These are phyloP conservation scores for Vanessa tameamea DNA, from an alignment of 1,140 invertebrate genomes.

Conservation along the genomic window DNA sequence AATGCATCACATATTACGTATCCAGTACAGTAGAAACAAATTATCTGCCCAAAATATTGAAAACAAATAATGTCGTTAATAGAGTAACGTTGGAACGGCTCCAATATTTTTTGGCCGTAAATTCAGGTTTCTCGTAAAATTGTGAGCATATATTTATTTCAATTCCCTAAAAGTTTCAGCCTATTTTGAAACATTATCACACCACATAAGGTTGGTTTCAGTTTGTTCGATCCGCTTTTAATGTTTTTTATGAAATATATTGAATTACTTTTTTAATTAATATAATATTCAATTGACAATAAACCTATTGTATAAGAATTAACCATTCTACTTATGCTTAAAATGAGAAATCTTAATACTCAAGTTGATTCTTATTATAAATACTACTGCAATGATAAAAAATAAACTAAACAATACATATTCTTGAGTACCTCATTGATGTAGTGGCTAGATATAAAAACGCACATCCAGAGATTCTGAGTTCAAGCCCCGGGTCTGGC, in stretches of 20 bases:
- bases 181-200: conserved; percentile 8
- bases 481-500: too few relatives aligned
- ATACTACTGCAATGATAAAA: too few relatives aligned
- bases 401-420: too few relatives aligned
- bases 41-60: conserved; percentile 1
- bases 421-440: too few relatives aligned
- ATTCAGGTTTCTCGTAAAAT: conserved; percentile 17
- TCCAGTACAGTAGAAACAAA: not conserved
- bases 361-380: too few relatives aligned
- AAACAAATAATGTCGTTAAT: conserved; percentile 10
- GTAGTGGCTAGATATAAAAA: too few relatives aligned
- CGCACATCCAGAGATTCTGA: too few relatives aligned
- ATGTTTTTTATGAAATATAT: not conserved
- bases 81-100: not conserved
- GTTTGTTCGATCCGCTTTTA: not conserved
- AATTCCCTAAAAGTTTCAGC: conserved; percentile 8
- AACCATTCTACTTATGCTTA: not conserved
- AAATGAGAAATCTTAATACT: not conserved
- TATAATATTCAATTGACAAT: not conserved
- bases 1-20: not conserved
- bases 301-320: not conserved
- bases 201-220: conserved; percentile 7
- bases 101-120: conserved; percentile 17
- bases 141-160: conserved; percentile 7
- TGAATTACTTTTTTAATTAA: not conserved